Evolutionary conservation across 2,113 vertebrate genomes (phyloP).

Genomic region (Lepus americanus): DNA sequence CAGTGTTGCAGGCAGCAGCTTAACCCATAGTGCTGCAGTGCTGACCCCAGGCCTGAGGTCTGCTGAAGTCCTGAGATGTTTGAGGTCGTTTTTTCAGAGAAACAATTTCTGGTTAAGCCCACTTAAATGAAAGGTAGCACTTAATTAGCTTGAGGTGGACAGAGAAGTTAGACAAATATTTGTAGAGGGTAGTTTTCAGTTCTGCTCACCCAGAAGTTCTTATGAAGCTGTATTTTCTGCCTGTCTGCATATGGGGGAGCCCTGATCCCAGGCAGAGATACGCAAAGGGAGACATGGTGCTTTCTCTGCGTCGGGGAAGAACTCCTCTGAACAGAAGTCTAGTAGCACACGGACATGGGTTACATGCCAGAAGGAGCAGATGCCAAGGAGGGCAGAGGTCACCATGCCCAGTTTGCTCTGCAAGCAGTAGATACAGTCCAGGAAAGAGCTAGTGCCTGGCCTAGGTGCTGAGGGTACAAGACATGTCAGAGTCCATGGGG

Average conservation of each 20-base stretch:
- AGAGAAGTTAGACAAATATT: slow-evolving; percentile 2
- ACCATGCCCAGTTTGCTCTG: neutral
- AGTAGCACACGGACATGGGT: neutral
- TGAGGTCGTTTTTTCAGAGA: neutral
- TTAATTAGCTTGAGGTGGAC: neutral
- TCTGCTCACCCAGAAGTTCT: neutral
- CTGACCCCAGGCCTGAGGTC: too few relatives aligned
- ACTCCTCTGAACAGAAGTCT: neutral
- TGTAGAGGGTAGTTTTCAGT: neutral
- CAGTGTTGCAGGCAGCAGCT: too few relatives aligned
- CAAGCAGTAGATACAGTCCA: neutral
- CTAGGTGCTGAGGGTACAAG: too few relatives aligned
- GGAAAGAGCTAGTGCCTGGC: neutral
- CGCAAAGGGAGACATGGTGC: too few relatives aligned
- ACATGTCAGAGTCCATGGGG: too few relatives aligned
- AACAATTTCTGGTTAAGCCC: neutral
- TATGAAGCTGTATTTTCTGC: neutral
- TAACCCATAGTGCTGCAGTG: too few relatives aligned
- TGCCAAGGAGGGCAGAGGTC: neutral
- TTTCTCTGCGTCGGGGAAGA: neutral
- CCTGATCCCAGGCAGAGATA: neutral
- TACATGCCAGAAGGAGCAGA: neutral
- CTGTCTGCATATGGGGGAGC: neutral
- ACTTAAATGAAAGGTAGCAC: neutral
- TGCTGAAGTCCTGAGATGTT: neutral